Conservation (phyloP, 2,113 vertebrate genomes). For the Thinocorus orbignyianus region DNA sequence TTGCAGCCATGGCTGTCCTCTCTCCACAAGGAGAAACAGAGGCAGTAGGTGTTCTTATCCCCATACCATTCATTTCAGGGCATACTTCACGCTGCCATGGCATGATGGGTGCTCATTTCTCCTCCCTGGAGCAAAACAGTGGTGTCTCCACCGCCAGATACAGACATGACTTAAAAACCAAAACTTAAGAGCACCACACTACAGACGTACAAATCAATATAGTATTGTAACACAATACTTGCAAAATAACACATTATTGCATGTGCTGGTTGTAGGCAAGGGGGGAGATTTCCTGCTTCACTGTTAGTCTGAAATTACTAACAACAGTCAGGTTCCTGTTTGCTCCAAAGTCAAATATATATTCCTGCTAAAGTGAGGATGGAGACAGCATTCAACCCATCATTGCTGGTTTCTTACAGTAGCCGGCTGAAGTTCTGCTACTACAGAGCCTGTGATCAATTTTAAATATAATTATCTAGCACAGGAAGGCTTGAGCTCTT, state of each 20-base stretch:
- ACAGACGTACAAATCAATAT: background rate
- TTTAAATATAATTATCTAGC: background rate
- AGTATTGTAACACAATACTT: background rate
- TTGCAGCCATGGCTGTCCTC: background rate
- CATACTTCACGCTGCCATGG: background rate
- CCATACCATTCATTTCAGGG: background rate
- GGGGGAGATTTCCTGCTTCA: background rate
- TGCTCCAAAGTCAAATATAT: background rate
- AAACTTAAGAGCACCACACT: background rate
- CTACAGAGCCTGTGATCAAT: background rate
- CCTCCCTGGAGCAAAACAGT: background rate
- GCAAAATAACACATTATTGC: background rate
- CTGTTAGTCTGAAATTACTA: background rate
- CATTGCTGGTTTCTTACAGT: background rate
- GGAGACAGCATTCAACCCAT: background rate
- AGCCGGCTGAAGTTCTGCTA: background rate
- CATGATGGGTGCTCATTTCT: background rate
- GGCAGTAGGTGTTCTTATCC: background rate
- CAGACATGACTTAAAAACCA: background rate
- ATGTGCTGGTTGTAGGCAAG: background rate
- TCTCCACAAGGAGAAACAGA: accelerated
- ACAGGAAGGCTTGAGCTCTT: background rate
- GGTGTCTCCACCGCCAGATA: background rate
- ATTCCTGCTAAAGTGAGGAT: background rate
- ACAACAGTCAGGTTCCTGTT: background rate